phyloP scores from a whole-genome alignment of 2,797 vertebrate species.

The Ctenosaura bakeri region DNA sequence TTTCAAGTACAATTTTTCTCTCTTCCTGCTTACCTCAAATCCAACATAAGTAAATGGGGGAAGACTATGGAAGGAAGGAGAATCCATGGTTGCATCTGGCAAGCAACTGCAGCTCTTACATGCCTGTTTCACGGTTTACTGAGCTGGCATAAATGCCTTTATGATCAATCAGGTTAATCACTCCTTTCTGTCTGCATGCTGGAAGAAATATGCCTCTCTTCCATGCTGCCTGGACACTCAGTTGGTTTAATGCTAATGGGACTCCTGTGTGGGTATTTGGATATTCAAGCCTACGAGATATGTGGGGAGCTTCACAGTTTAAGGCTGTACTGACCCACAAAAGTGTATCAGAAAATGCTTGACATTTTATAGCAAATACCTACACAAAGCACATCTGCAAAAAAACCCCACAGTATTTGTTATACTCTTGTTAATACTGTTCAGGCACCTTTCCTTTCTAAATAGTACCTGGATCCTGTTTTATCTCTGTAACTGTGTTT shows the following conservation, averaged over 20 bases:
- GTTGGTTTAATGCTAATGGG: conserved; percentile 26
- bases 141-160: conserved; percentile 43
- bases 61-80: background rate
- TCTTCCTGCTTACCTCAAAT: conserved; percentile 8
- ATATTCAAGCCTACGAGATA: conserved; percentile 7
- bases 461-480: background rate
- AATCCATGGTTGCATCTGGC: conserved; percentile 41
- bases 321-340: background rate
- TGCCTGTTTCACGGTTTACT: conserved; percentile 43
- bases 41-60: conserved; percentile 25
- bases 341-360: background rate
- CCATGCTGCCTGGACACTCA: background rate
- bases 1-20: background rate
- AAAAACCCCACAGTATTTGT: background rate
- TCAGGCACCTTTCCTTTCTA: background rate
- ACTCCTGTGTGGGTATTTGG: conserved; percentile 36
- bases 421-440: background rate
- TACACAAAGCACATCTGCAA: background rate
- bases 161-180: conserved; percentile 47
- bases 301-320: background rate
- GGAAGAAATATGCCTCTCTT: conserved; percentile 29
- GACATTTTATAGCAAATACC: no score
- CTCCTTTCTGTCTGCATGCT: conserved; percentile 9
- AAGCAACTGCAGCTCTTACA: conserved; percentile 47
- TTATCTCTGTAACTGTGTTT: background rate